phyloP scores from a whole-genome alignment of 2,113 vertebrate species.

The Polypterus senegalus region DNA sequence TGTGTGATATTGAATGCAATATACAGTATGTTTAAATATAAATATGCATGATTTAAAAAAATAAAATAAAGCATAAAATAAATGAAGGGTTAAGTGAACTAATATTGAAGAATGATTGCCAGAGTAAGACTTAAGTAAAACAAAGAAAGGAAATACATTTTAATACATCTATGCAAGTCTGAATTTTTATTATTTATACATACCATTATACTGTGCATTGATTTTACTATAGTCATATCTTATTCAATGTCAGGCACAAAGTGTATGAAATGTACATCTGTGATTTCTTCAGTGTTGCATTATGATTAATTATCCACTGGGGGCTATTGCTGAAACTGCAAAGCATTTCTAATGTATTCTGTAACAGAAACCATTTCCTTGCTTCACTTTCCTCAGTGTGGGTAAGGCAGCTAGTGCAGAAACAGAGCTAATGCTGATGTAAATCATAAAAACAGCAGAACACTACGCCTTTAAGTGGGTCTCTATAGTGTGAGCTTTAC shows the following conservation, averaged over 20 bases:
- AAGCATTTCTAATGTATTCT: slow-evolving; percentile 17
- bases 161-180: slow-evolving; percentile 9
- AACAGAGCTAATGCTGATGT: background rate
- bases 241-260: slow-evolving; percentile 6
- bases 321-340: slow-evolving; percentile 12
- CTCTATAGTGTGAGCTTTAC: too few relatives aligned
- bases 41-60: too few relatives aligned
- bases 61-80: too few relatives aligned
- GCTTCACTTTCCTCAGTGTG: slow-evolving; percentile 3
- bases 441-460: background rate
- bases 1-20: too few relatives aligned
- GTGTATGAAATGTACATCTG: slow-evolving; percentile 4
- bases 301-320: slow-evolving; percentile 22
- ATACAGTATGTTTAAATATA: too few relatives aligned
- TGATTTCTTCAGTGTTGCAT: slow-evolving; percentile 21
- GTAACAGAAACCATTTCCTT: slow-evolving; percentile 15
- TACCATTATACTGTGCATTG: slow-evolving; percentile 17
- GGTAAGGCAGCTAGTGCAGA: background rate
- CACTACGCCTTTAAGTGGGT: background rate
- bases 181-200: slow-evolving; percentile 24
- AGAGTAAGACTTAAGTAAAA: too few relatives aligned
- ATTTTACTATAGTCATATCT: slow-evolving; percentile 19
- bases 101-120: too few relatives aligned
- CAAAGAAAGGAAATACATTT: background rate
- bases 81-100: too few relatives aligned